phyloP scores from a whole-genome alignment of 2,113 vertebrate genomes.

The Psilopsiagon aurifrons region DNA sequence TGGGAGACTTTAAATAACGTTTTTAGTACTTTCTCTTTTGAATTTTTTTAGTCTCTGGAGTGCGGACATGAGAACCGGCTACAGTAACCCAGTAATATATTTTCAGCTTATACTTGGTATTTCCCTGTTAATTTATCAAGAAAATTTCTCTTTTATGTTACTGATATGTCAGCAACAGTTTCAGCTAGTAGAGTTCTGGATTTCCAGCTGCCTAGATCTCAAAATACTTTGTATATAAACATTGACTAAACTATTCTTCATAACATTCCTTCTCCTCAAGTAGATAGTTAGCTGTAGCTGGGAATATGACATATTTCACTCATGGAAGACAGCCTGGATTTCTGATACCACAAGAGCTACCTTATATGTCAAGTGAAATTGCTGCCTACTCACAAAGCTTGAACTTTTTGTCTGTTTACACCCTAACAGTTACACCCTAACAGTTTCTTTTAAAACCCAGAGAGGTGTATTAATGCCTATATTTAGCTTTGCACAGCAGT shows the following conservation, averaged over 20 bases:
- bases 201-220: not conserved
- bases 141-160: not conserved
- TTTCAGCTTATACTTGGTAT: not conserved
- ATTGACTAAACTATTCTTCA: not conserved
- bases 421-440: not conserved
- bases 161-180: constrained; percentile 4
- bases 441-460: not conserved
- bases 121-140: constrained; percentile 6
- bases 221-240: not conserved
- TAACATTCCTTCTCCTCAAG: not conserved
- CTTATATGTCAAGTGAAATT: not conserved
- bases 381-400: not conserved
- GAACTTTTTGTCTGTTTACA: not conserved
- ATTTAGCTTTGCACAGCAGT: not conserved
- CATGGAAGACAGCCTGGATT: not conserved
- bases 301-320: not conserved
- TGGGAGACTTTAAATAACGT: not conserved
- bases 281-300: not conserved
- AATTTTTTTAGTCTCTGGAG: not conserved
- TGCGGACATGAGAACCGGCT: not conserved
- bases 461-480: not conserved
- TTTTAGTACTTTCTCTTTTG: not conserved
- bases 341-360: not conserved
- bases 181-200: not conserved
- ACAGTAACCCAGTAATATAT: not conserved